phyloP scores from a whole-genome alignment of 2,888 invertebrate species.

The Nematopogon swammerdamellus region DNA sequence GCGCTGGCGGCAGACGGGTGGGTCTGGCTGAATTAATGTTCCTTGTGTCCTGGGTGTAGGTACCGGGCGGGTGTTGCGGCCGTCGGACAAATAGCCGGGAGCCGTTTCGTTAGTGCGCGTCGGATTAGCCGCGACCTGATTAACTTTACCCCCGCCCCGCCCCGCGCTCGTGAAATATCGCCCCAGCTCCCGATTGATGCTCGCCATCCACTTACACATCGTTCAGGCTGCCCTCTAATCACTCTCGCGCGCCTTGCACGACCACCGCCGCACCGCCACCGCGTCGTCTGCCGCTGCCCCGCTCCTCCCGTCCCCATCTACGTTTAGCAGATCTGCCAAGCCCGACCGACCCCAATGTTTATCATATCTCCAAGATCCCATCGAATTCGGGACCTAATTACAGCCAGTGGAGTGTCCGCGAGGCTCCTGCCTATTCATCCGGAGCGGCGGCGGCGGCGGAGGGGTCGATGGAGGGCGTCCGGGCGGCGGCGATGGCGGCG shows the following conservation, averaged over 20 bases:
- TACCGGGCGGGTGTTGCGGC: slow-evolving; percentile 39
- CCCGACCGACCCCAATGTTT: no score
- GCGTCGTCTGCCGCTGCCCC: no score
- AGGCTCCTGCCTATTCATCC: background rate
- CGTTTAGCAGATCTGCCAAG: no score
- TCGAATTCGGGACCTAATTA: background rate
- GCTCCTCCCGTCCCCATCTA: no score
- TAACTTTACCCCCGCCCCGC: slow-evolving; percentile 23
- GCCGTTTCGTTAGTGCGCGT: slow-evolving; percentile 10
- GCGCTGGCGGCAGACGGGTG: background rate
- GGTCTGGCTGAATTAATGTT: background rate
- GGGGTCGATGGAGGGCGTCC: no score
- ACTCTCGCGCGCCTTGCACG: background rate
- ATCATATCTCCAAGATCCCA: background rate
- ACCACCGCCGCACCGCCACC: no score
- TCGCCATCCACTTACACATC: background rate
- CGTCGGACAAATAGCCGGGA: slow-evolving; percentile 31
- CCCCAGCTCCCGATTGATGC: background rate
- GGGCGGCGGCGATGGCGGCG: no score
- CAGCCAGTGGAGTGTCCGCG: background rate
- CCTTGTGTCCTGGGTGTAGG: background rate
- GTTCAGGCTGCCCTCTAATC: background rate
- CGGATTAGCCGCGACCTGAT: slow-evolving; percentile 29
- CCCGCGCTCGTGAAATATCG: background rate
- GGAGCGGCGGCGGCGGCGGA: background rate